Percentiles rank a stretch among this genome's conserved stretches.
Conservation (phyloP, 2,888 invertebrate genomes). For the Spisula solida region DNA sequence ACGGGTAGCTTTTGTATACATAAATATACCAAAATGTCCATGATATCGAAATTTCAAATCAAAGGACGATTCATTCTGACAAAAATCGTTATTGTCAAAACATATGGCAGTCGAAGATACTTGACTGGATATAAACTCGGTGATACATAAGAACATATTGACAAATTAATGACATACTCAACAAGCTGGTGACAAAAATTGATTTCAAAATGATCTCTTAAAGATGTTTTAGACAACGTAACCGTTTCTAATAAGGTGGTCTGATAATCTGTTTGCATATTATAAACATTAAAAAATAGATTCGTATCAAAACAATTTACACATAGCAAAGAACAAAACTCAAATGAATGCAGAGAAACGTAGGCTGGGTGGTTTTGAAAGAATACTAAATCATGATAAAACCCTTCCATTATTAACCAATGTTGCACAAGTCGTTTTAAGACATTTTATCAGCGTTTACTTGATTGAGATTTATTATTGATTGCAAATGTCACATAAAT, state of each 20-base stretch:
- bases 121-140: too few species aligned
- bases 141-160: too few species aligned
- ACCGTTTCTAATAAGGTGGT: neutral
- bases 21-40: too few species aligned
- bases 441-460: neutral
- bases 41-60: too few species aligned
- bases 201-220: too few species aligned
- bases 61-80: too few species aligned
- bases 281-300: neutral
- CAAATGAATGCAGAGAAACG: neutral
- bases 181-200: too few species aligned
- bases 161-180: too few species aligned
- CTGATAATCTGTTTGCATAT: too few species aligned
- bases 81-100: too few species aligned
- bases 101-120: too few species aligned
- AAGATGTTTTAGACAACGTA: neutral
- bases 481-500: slow-evolving; percentile 9
- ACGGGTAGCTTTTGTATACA: too few species aligned
- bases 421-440: neutral
- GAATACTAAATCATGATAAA: neutral
- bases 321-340: neutral
- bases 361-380: neutral
- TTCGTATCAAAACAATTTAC: neutral
- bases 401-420: neutral
- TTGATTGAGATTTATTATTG: slow-evolving; percentile 18